Percentiles rank a stretch among this genome's conserved stretches.
These are phyloP conservation scores for Penaeus japonicus DNA, from an alignment of 1,140 invertebrate genomes.

Conservation along the genomic window DNA sequence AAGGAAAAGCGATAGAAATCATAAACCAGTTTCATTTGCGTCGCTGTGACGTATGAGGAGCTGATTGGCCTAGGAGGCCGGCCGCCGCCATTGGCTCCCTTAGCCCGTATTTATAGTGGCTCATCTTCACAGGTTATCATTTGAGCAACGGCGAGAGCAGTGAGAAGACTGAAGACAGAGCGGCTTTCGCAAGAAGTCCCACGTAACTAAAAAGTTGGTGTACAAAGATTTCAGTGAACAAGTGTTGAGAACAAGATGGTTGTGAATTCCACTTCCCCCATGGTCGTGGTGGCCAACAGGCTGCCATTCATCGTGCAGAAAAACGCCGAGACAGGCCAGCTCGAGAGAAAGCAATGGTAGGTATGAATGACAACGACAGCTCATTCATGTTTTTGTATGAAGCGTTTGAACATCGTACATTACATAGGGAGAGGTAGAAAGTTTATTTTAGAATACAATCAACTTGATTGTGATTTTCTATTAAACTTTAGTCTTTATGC, in stretches of 20 bases:
- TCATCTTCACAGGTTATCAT: no score
- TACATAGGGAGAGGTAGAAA: background rate
- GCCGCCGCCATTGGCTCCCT: no score
- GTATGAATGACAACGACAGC: background rate
- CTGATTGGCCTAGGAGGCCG: no score
- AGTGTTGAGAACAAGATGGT: slow-evolving; percentile 28
- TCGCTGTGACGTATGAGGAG: no score
- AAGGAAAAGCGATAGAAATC: no score
- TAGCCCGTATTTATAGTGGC: no score
- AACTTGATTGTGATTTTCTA: no score
- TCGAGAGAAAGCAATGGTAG: slow-evolving; percentile 84
- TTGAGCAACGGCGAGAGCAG: no score
- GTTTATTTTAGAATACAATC: background rate
- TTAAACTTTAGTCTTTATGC: no score
- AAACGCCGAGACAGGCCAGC: slow-evolving; percentile 71
- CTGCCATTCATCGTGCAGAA: slow-evolving; percentile 84
- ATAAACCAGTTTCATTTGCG: no score
- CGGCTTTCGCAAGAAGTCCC: background rate
- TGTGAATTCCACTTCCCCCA: slow-evolving; percentile 55
- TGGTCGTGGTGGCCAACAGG: slow-evolving; percentile 90
- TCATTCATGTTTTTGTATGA: background rate
- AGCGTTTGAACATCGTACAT: background rate
- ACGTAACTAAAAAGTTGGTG: background rate
- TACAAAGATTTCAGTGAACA: background rate
- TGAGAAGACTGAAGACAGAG: no score